Base-by-base conservation (phyloP, 2,113 vertebrate genomes). In the Hippocampus mohnikei region DNA sequence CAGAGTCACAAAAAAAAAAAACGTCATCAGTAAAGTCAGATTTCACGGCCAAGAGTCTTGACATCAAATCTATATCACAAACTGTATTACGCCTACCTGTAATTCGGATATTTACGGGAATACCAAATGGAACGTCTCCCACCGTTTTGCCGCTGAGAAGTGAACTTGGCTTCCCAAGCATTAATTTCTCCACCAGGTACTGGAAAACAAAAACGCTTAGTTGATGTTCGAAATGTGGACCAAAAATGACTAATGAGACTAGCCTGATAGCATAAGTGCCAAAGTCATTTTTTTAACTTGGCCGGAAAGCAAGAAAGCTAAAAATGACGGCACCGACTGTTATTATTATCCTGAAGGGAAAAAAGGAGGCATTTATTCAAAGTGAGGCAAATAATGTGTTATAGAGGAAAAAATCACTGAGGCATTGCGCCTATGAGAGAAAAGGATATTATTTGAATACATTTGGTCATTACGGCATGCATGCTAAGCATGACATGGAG, bases 51-150 rank as follows among this genome's bases (percentile, higher is more conserved):
- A 66, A 56, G 29, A 9, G 10, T 50, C 4, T n/a, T 4, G 33
- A 37, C 12, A 44, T 52, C 21, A 59, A 48, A 59, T 42, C 8
- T 60, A 48, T 40, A 6, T 23, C 29, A 62, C 44, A 52, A 52
- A 52, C 53, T 69, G 2, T 37, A 21, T 23, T 63, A 66, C 52
- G 65, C 80, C 29, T 93, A 98, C 97, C 96, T 90, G 93, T 95
- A 84, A 98, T 93, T 88, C 94, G 93, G 88, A 98, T 94, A 88
- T 99, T 99, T 87, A 93, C 93, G 2, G 97, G 96, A 84, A 98
- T 94, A 80, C 97, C 97, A 90, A 94, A 95, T 8, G 94, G 95
- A 87, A 87, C 82, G 69, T 95, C 92, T 90, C 97, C 97, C 71
- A 98, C 95, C 73, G 88, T 88, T 87, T 93, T 93, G 27, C 87